A percentile compares a stretch with the other conserved stretches of the same genome.
Evolutionary conservation across 2,888 invertebrate species (phyloP).

Genomic region (Pterostichus niger): DNA sequence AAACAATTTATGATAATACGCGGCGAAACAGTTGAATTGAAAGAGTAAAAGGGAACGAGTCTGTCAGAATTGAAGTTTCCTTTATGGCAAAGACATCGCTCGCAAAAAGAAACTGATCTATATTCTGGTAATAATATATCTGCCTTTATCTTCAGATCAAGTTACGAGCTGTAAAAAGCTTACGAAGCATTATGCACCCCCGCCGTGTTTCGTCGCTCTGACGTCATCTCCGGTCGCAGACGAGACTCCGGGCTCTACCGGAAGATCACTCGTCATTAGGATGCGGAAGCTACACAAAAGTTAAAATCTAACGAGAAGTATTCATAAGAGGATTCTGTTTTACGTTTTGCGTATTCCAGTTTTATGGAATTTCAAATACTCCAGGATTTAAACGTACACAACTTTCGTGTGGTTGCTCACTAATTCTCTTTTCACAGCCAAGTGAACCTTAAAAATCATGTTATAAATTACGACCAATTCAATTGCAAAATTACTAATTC

Average conservation of each 20-base stretch:
- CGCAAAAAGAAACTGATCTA: conserved; percentile 65
- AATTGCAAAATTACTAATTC: conserved; percentile 24
- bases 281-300: conserved; percentile 54
- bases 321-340: conserved; percentile 51
- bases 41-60: conserved; percentile 59
- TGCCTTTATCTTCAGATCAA: conserved; percentile 64
- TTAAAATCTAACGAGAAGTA: conserved; percentile 57
- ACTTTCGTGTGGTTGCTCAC: conserved; percentile 3
- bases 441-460: conserved; percentile 18
- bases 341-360: conserved; percentile 17
- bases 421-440: conserved; percentile 7
- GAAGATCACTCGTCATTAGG: conserved; percentile 48
- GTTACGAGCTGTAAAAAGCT: conserved; percentile 64
- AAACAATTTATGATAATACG: conserved; percentile 66
- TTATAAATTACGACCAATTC: conserved; percentile 12
- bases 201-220: conserved; percentile 22
- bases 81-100: conserved; percentile 57
- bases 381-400: not conserved
- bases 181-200: conserved; percentile 59
- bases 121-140: conserved; percentile 65
- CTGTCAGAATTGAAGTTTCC: conserved; percentile 63
- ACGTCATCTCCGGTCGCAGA: conserved; percentile 35
- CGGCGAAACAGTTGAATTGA: conserved; percentile 63
- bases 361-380: conserved; percentile 17
- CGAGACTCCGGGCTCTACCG: not conserved